Percentiles rank a stretch among this genome's conserved stretches.
Conservation (phyloP, 2,888 invertebrate species). For the Seira sanloemensis region DNA sequence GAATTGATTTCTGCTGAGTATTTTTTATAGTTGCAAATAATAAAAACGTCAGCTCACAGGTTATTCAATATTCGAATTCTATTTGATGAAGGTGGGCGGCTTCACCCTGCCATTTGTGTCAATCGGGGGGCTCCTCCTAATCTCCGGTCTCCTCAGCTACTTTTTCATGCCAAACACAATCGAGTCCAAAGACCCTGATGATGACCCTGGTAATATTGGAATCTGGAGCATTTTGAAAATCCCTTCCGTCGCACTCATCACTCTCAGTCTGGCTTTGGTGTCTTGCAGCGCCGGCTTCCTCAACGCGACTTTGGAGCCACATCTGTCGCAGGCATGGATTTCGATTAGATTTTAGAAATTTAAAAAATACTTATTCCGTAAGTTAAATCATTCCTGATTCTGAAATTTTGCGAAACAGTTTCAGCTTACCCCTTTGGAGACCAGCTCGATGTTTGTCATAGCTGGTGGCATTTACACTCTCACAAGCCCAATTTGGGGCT, state of each 20-base stretch:
- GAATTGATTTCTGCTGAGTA: too few relatives aligned
- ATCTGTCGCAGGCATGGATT: constrained; percentile 77
- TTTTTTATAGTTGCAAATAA: too few relatives aligned
- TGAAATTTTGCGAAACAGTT: too few relatives aligned
- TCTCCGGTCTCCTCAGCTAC: constrained; percentile 73
- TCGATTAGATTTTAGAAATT: too few relatives aligned
- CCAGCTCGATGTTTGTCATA: constrained; percentile 89
- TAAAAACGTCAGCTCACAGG: too few relatives aligned
- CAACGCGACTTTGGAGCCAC: constrained; percentile 79
- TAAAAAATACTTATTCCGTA: too few relatives aligned
- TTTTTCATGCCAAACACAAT: constrained; percentile 64
- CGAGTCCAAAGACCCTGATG: constrained; percentile 30
- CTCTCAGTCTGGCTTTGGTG: constrained; percentile 75
- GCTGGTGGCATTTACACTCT: constrained; percentile 89
- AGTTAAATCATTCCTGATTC: constrained; percentile 14
- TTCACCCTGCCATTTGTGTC: constrained; percentile 77
- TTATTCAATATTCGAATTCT: too few relatives aligned
- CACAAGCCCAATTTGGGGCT: constrained; percentile 88
- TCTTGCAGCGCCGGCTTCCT: constrained; percentile 77
- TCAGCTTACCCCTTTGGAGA: constrained; percentile 81
- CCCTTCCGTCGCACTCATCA: constrained; percentile 75
- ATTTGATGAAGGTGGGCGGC: constrained; percentile 76
- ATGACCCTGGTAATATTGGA: constrained; percentile 73
- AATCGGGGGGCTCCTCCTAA: constrained; percentile 76
- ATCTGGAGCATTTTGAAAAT: constrained; percentile 80